Evolutionary conservation across 2,113 vertebrate species (phyloP).

Genomic region (Microcebus griseorufus): DNA sequence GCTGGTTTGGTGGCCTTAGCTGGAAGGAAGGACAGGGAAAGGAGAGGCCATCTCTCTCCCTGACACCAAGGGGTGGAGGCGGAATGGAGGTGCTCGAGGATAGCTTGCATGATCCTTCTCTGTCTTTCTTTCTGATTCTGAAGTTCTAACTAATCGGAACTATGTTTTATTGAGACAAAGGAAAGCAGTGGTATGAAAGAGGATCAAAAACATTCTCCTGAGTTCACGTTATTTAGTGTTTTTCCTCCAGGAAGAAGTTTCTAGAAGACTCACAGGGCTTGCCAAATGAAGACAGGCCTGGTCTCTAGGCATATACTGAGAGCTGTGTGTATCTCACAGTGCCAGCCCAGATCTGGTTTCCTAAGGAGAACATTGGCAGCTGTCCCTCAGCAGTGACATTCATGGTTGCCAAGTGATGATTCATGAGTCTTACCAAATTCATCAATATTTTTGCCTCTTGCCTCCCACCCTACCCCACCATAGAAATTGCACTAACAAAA

Average conservation of each 20-base stretch:
- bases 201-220: constrained; percentile 21
- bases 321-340: neutral
- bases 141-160: neutral
- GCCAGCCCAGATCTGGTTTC: constrained; percentile 13
- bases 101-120: neutral
- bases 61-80: neutral
- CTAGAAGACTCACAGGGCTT: constrained; percentile 54
- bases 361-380: constrained; percentile 37
- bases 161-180: neutral
- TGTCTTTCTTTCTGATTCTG: neutral
- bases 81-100: neutral
- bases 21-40: neutral
- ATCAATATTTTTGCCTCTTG: constrained; percentile 62
- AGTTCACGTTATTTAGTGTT: constrained; percentile 8
- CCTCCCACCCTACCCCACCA: constrained; percentile 28
- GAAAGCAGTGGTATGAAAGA: neutral
- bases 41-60: neutral
- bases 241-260: constrained; percentile 58
- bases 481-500: constrained; percentile 57
- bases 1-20: neutral
- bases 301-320: constrained; percentile 36
- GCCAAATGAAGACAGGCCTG: constrained; percentile 47
- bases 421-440: constrained; percentile 50
- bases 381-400: constrained; percentile 14
- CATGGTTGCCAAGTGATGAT: constrained; percentile 15